Conservation (phyloP, 2,888 invertebrate species). For the Eupsilia transversa region DNA sequence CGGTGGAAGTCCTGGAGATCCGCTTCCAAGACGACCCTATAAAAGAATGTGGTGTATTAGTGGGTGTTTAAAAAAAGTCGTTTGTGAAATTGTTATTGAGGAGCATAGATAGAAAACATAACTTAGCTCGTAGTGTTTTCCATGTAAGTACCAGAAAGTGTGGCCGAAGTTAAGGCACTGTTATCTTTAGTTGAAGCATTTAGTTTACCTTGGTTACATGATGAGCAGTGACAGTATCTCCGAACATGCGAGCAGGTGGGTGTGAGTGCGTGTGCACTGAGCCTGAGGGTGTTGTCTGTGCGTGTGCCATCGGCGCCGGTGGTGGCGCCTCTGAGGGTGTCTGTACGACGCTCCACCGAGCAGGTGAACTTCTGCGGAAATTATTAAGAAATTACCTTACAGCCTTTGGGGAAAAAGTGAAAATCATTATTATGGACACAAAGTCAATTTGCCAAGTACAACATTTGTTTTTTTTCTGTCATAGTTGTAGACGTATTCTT, state of each 20-base stretch:
- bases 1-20: constrained; percentile 93
- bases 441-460: not conserved
- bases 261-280: constrained; percentile 86
- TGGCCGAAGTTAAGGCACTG: not conserved
- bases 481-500: not conserved
- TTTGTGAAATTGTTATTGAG: not conserved
- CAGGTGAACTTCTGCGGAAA: constrained; percentile 81
- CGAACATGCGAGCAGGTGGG: constrained; percentile 93
- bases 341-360: constrained; percentile 86
- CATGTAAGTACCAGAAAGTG: no score
- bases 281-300: constrained; percentile 79
- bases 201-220: constrained; percentile 83
- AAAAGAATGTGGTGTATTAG: not conserved
- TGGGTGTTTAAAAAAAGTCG: not conserved
- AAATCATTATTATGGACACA: not conserved
- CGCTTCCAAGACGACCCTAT: constrained; percentile 85
- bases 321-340: constrained; percentile 86
- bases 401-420: not conserved
- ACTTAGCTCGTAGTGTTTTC: no score
- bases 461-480: not conserved
- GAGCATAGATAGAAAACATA: not conserved
- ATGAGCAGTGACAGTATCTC: constrained; percentile 91
- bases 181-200: not conserved
- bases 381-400: not conserved
- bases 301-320: constrained; percentile 87